A percentile compares a stretch with the other conserved stretches of the same genome.
Conservation (phyloP, 2,113 vertebrate genomes). For the Ahaetulla prasina region DNA sequence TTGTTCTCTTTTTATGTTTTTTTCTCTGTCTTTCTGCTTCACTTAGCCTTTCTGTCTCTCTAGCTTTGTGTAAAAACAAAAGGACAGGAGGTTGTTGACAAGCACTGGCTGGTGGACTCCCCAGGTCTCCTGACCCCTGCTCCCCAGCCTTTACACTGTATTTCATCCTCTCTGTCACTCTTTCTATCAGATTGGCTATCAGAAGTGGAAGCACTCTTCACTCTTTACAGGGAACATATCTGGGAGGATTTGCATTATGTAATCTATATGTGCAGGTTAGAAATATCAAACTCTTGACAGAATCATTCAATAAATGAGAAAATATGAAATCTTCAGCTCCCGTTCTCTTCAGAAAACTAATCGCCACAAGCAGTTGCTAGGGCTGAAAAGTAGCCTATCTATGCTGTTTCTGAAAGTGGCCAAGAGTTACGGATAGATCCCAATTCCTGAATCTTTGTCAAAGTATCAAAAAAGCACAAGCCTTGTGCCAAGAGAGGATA, state of each 20-base stretch:
- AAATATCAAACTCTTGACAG: neutral
- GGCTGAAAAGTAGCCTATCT: neutral
- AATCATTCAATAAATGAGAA: neutral
- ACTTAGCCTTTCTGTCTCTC: neutral
- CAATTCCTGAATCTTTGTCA: neutral
- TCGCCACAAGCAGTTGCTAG: neutral
- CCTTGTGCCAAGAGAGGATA: neutral
- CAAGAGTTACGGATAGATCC: neutral
- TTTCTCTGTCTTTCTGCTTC: neutral
- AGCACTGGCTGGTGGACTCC: neutral
- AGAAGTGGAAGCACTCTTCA: neutral
- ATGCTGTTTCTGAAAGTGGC: neutral
- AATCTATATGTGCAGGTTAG: neutral
- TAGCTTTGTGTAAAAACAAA: neutral
- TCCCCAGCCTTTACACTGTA: neutral
- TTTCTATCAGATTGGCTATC: neutral
- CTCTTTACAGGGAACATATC: neutral
- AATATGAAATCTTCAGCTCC: neutral
- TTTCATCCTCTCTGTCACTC: neutral
- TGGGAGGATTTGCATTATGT: neutral
- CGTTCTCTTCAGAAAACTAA: neutral
- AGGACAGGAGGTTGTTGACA: neutral
- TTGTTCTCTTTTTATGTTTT: neutral
- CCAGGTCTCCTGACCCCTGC: neutral
- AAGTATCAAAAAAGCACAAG: neutral